phyloP scores from a whole-genome alignment of 2,888 invertebrate genomes.

The Drosophila villosipedis region DNA sequence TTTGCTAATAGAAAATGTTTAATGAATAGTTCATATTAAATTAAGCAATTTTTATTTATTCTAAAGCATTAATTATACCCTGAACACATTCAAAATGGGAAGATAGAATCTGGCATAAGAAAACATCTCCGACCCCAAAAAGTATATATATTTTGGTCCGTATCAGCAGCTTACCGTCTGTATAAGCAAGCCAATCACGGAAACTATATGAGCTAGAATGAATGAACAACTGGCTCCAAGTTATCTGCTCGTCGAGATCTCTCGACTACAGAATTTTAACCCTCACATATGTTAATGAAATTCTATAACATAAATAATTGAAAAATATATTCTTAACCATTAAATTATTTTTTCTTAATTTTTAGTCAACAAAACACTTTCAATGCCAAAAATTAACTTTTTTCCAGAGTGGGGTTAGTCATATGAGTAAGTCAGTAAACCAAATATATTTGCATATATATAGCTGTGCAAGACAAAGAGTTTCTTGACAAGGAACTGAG shows the following conservation, averaged over 20 bases:
- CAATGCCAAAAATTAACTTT: rapidly evolving
- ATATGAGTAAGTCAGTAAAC: not conserved
- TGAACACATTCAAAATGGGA: not conserved
- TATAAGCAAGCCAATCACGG: not conserved
- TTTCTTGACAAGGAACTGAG: not conserved
- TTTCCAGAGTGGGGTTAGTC: not conserved
- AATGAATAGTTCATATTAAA: not conserved
- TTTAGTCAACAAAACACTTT: not conserved
- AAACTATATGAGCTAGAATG: not conserved
- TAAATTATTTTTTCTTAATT: not conserved
- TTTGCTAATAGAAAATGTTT: not conserved
- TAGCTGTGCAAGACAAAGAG: not conserved
- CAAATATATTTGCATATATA: not conserved
- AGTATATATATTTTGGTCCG: not conserved
- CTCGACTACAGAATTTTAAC: no score
- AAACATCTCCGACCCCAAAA: not conserved
- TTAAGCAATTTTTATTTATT: not conserved
- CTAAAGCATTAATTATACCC: not conserved
- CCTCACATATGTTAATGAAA: not conserved
- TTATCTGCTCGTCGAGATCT: not conserved
- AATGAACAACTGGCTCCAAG: not conserved
- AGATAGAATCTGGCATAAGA: not conserved
- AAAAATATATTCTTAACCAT: not conserved
- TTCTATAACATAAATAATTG: not conserved
- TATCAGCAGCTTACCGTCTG: not conserved